These are phyloP conservation scores for Antheraea mylitta DNA, from an alignment of 1,140 invertebrate genomes.

Conservation along the genomic window DNA sequence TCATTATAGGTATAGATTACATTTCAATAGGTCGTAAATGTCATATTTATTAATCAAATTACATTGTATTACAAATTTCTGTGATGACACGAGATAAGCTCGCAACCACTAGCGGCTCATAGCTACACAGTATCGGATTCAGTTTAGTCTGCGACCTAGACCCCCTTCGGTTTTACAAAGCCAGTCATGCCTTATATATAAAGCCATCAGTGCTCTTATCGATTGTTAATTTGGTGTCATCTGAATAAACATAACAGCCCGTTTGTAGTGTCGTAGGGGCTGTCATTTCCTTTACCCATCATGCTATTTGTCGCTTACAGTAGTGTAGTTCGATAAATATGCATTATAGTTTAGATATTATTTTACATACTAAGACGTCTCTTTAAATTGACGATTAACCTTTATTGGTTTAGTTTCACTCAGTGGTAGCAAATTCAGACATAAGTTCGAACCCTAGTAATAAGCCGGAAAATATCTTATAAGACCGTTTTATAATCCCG, in stretches of 20 bases:
- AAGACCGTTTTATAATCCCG: no score
- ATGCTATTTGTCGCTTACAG: not conserved
- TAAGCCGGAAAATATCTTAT: no score
- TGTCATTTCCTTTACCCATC: not conserved
- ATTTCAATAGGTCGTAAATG: not conserved
- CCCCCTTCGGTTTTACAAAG: no score
- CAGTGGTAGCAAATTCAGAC: no score
- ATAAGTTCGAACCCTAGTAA: no score
- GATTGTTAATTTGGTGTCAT: not conserved
- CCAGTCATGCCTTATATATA: no score
- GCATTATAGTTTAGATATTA: not conserved
- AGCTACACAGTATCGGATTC: no score
- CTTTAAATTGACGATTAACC: not conserved
- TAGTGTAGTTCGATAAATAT: not conserved
- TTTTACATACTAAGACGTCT: not conserved
- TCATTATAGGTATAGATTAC: no score
- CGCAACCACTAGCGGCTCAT: conserved; percentile 30
- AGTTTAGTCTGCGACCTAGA: no score
- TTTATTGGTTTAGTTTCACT: not conserved
- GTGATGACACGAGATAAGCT: conserved; percentile 41
- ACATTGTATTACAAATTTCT: conserved; percentile 36
- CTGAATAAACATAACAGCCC: not conserved
- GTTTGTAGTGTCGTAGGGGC: not conserved
- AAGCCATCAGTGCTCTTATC: not conserved
- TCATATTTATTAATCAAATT: conserved; percentile 7